Evolutionary conservation across 1,140 invertebrate species (phyloP), one percentile per base, ranked within the genome.

Genomic region (Sesamia nonagrioides): DNA sequence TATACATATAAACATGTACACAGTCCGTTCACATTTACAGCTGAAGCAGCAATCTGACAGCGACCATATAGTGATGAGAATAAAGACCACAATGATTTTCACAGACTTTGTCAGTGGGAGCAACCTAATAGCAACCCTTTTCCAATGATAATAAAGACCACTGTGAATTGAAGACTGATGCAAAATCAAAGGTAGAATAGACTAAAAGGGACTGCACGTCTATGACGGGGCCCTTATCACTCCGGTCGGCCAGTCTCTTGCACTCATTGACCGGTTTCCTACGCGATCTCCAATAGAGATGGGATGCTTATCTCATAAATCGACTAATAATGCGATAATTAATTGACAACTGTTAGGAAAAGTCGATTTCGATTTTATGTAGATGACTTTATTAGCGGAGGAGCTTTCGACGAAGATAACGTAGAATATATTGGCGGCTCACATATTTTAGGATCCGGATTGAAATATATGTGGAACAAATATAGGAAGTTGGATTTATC

Each of bases 341-440:
- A 72, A 52, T 54, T 35, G 69, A 37, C 48, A 54, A 52, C 15
- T 40, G 21, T 27, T 33, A n/a, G 42, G 42, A 69, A 66, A 66
- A 66, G 61, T 42, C 61, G 61, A 66, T 66, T 66, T 66, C 61
- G 61, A 66, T 42, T 66, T 66, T 18, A 66, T 66, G 61, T 21
- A 18, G 17, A 66, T 42, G 37, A 21, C 61, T 66, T 66, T 66
- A 42, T 66, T 66, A 66, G 37, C 13, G 17, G 37, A 42, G 61
- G 37, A 37, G 21, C 37, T 66, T 66, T 60, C 27, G 13, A 60
- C 6, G 27, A 18, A 33, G 27, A 60, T 66, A 42, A n/a, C 18
- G 35, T 17, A 27, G 9, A 40, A 40, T 63, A 18, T 42, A 6
- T 27, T 40, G 35, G n/a, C 13, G 17, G 37, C 3, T 15, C 11